Evolutionary conservation across 2,888 invertebrate species (phyloP).

Genomic region (Lepetodrilus schrolli): DNA sequence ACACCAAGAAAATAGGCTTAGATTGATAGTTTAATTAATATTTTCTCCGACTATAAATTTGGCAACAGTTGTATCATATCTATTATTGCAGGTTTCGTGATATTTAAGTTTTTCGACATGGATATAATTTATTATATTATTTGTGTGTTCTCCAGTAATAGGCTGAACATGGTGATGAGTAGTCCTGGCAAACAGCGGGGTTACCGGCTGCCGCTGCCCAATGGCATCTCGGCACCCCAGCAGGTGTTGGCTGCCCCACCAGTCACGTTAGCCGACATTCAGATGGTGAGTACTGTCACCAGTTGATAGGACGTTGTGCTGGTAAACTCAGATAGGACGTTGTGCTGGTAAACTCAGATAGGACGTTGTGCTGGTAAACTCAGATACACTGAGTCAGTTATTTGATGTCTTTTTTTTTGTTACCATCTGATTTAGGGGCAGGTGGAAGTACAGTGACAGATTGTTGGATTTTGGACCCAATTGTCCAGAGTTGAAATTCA

Average conservation of each 20-base stretch:
- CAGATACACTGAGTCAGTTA: too few relatives aligned
- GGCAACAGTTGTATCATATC: neutral
- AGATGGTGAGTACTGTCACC: conserved; percentile 80
- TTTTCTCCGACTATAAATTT: neutral
- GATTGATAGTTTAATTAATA: neutral
- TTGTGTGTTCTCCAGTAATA: conserved; percentile 58
- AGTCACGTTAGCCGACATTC: conserved; percentile 80
- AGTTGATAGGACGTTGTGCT: neutral
- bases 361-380: neutral
- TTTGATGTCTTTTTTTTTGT: too few relatives aligned
- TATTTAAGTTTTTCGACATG: too few relatives aligned
- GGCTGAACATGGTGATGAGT: conserved; percentile 61
- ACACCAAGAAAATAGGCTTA: too few relatives aligned
- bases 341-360: neutral
- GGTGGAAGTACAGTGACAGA: neutral
- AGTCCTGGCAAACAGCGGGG: conserved; percentile 52
- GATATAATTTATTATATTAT: too few relatives aligned
- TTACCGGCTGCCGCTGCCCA: conserved; percentile 59
- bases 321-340: neutral
- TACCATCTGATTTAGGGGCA: too few relatives aligned
- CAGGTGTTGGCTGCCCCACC: conserved; percentile 81
- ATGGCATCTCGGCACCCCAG: conserved; percentile 85
- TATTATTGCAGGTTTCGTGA: neutral
- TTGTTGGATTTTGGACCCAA: neutral
- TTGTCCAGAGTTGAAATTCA: too few relatives aligned